These are phyloP conservation scores for Hirtodrosophila cameraria DNA, from an alignment of 2,888 invertebrate species.

Conservation along the genomic window DNA sequence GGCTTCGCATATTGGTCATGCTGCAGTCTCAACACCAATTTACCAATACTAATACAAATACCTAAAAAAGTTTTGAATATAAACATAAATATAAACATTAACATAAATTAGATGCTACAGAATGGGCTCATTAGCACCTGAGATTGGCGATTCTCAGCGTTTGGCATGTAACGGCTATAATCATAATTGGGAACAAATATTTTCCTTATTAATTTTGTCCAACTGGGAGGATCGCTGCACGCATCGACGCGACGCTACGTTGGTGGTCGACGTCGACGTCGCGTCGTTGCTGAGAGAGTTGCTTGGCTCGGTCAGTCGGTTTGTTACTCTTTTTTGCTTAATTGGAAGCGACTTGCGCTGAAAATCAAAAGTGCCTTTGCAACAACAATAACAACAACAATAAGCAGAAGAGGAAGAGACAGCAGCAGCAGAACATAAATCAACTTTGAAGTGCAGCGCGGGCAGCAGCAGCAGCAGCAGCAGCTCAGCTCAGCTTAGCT, in stretches of 20 bases:
- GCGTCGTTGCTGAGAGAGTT: too few species aligned
- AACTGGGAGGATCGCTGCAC: neutral
- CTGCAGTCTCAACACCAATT: too few species aligned
- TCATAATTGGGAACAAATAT: slow-evolving; percentile 46
- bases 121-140: slow-evolving; percentile 70
- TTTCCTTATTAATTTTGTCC: slow-evolving; percentile 31
- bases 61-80: too few species aligned
- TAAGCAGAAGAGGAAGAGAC: slow-evolving; percentile 19
- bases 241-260: slow-evolving; percentile 24
- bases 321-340: slow-evolving; percentile 47
- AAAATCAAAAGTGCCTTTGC: slow-evolving; percentile 72
- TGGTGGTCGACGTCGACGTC: too few species aligned
- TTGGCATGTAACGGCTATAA: slow-evolving; percentile 72
- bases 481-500: slow-evolving; percentile 14
- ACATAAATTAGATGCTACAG: slow-evolving; percentile 52
- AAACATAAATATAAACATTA: slow-evolving; percentile 15
- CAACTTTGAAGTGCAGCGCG: slow-evolving; percentile 76
- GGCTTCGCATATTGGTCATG: slow-evolving; percentile 25
- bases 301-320: neutral
- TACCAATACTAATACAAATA: neutral
- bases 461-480: slow-evolving; percentile 22
- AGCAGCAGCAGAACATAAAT: slow-evolving; percentile 62
- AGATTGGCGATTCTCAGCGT: slow-evolving; percentile 31
- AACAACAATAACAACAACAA: slow-evolving; percentile 41
- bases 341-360: slow-evolving; percentile 68